Percentiles rank a stretch among this genome's conserved stretches.
These are phyloP conservation scores for Casuarius casuarius DNA, from an alignment of 2,113 vertebrate genomes.

Conservation along the genomic window DNA sequence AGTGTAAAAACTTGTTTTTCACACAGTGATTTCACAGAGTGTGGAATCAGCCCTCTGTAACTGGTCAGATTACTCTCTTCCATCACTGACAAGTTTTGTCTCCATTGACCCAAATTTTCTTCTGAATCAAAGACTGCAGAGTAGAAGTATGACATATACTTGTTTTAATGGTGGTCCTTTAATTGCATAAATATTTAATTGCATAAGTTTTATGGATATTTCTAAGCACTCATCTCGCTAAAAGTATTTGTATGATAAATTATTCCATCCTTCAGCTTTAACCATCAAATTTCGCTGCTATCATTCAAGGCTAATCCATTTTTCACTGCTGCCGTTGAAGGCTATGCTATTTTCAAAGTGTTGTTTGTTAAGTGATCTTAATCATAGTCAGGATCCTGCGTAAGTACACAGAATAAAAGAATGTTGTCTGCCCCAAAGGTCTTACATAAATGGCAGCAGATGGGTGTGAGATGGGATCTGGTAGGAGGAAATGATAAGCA, in stretches of 20 bases:
- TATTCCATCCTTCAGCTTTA: not conserved
- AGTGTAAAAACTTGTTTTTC: not conserved
- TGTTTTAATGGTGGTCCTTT: not conserved
- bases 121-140: not conserved
- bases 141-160: not conserved
- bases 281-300: not conserved
- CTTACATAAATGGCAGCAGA: not conserved
- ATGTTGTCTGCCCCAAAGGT: not conserved
- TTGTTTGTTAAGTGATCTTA: not conserved
- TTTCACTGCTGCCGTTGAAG: not conserved
- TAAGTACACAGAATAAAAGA: not conserved
- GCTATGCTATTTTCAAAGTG: not conserved
- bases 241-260: not conserved
- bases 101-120: not conserved
- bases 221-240: not conserved
- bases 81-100: not conserved
- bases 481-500: not conserved
- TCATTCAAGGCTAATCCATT: not conserved
- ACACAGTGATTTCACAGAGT: not conserved
- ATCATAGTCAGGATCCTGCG: not conserved
- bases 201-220: not conserved
- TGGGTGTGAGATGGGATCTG: rapidly evolving
- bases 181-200: not conserved
- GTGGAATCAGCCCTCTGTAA: not conserved
- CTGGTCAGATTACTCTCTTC: not conserved